These are phyloP conservation scores for Ischnus inquisitorius DNA, from an alignment of 2,888 invertebrate genomes.

Conservation along the genomic window DNA sequence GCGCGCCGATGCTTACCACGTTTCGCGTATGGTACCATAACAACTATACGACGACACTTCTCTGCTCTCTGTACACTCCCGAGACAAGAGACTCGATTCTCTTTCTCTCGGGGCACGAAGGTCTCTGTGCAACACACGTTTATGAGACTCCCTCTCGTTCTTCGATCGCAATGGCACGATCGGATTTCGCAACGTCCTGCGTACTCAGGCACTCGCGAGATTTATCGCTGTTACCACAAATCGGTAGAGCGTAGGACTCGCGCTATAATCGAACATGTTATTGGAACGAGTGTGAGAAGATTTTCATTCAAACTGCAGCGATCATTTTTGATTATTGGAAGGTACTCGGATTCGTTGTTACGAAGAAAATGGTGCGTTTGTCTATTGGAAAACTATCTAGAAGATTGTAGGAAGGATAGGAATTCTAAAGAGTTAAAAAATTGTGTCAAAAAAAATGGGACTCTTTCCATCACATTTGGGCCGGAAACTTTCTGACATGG, in stretches of 20 bases:
- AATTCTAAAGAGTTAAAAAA: too few species aligned
- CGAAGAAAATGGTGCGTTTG: too few species aligned
- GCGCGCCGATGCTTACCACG: background rate
- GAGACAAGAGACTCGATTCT: conserved; percentile 9
- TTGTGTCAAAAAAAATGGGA: too few species aligned
- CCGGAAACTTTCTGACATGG: too few species aligned
- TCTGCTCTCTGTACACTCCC: background rate
- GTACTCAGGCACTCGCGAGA: background rate
- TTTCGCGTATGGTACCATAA: background rate
- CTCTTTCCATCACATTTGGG: too few species aligned
- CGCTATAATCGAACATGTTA: background rate
- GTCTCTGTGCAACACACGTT: background rate
- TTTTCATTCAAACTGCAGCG: background rate
- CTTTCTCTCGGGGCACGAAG: background rate
- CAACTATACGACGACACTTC: conserved; percentile 8
- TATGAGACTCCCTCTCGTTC: conserved; percentile 5
- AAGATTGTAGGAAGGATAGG: too few species aligned
- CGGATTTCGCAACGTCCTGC: conserved; percentile 25
- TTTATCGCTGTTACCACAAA: conserved; percentile 19
- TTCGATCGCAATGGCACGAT: conserved; percentile 25
- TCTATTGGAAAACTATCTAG: too few species aligned
- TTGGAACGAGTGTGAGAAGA: background rate
- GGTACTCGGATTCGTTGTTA: too few species aligned
- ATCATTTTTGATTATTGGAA: background rate
- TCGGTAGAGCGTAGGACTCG: conserved; percentile 4